Percentiles rank a stretch among this genome's conserved stretches.
These are phyloP conservation scores for Blennius ocellaris DNA, from an alignment of 2,113 vertebrate species.

Conservation along the genomic window DNA sequence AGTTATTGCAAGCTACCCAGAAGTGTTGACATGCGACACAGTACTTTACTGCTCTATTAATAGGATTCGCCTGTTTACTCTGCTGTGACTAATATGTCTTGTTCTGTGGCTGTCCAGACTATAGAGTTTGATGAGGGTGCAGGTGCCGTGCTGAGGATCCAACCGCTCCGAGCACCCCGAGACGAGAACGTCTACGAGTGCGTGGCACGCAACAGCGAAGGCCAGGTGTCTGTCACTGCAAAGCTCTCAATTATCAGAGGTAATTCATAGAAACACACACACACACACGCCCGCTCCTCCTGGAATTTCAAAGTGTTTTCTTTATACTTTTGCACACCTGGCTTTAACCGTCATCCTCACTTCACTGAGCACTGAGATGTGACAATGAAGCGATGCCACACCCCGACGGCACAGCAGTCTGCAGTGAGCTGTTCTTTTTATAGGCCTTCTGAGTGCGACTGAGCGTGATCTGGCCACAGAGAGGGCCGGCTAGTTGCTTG, in stretches of 20 bases:
- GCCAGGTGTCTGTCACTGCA: conserved; percentile 91
- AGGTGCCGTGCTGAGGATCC: conserved; percentile 95
- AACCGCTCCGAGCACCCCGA: conserved; percentile 93
- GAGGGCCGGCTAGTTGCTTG: conserved; percentile 35
- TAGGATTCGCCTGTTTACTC: not conserved
- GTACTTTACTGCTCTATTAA: not conserved
- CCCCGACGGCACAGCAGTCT: conserved; percentile 62
- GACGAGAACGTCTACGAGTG: conserved; percentile 97
- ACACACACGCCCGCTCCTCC: not conserved
- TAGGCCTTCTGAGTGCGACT: conserved; percentile 59
- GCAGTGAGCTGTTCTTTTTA: conserved; percentile 72
- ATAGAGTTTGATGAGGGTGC: conserved; percentile 97
- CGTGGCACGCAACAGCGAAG: conserved; percentile 91
- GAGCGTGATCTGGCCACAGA: conserved; percentile 57
- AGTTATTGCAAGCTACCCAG: not conserved
- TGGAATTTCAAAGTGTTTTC: conserved; percentile 28
- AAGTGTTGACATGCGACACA: not conserved
- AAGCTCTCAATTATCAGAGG: conserved; percentile 98
- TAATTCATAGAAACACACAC: conserved; percentile 61
- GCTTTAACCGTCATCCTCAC: conserved; percentile 11
- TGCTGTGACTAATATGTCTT: conserved; percentile 38
- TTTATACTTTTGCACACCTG: conserved; percentile 33
- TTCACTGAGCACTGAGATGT: conserved; percentile 46
- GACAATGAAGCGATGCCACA: conserved; percentile 56
- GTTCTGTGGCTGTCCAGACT: conserved; percentile 82